Conservation (phyloP, 2,888 invertebrate genomes). For the Cryptophagus acutangulus region DNA sequence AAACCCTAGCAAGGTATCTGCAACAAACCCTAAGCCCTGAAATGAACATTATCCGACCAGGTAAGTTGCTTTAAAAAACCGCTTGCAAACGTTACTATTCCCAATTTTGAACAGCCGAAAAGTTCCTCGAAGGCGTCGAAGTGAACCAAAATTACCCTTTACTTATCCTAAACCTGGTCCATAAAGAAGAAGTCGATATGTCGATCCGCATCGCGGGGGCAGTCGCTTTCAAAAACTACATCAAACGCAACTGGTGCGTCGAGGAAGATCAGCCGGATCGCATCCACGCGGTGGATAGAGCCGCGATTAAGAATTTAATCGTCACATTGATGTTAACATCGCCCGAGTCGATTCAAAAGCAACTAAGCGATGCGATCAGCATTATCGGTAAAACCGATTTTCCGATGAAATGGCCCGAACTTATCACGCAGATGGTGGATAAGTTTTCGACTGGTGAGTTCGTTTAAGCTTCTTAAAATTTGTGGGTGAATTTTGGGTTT, state of each 20-base stretch:
- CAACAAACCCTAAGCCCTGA: slow-evolving; percentile 86
- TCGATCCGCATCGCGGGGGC: slow-evolving; percentile 86
- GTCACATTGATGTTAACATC: slow-evolving; percentile 90
- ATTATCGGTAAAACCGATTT: slow-evolving; percentile 97
- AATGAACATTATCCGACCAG: slow-evolving; percentile 73
- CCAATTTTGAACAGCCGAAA: slow-evolving; percentile 72
- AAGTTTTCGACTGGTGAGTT: slow-evolving; percentile 70
- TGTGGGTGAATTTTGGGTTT: too few species aligned
- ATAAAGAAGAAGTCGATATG: slow-evolving; percentile 73
- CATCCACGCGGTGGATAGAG: slow-evolving; percentile 75
- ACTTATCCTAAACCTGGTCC: slow-evolving; percentile 77
- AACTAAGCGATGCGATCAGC: slow-evolving; percentile 91
- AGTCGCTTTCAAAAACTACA: slow-evolving; percentile 93
- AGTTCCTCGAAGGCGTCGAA: slow-evolving; percentile 85
- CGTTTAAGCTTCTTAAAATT: slow-evolving; percentile 3
- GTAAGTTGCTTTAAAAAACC: slow-evolving; percentile 50
- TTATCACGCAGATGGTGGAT: slow-evolving; percentile 89
- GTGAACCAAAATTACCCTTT: slow-evolving; percentile 86
- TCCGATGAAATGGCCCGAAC: slow-evolving; percentile 91
- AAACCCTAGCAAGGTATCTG: slow-evolving; percentile 76
- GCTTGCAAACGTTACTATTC: not conserved
- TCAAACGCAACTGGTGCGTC: slow-evolving; percentile 91
- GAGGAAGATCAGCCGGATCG: slow-evolving; percentile 71
- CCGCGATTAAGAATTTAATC: slow-evolving; percentile 76
- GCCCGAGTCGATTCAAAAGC: slow-evolving; percentile 85